phyloP scores from a whole-genome alignment of 2,113 vertebrate species.

The Tetrax tetrax region DNA sequence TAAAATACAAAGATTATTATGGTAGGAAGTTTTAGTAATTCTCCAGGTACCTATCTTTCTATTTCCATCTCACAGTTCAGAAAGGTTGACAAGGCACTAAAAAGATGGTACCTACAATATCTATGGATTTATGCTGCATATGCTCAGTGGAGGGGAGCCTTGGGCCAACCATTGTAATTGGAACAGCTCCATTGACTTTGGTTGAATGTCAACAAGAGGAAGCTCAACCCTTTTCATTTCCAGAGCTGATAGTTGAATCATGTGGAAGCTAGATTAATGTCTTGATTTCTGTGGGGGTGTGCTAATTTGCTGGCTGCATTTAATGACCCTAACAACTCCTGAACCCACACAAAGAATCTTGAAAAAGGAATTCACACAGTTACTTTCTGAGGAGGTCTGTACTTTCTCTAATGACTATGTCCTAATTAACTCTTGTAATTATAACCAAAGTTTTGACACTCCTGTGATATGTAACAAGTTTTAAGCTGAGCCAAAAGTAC shows the following conservation, averaged over 20 bases:
- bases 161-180: not conserved
- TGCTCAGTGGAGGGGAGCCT: not conserved
- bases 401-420: not conserved
- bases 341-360: not conserved
- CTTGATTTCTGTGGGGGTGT: not conserved
- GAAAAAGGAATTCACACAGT: not conserved
- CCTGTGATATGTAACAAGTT: not conserved
- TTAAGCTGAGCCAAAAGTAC: not conserved
- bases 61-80: not conserved
- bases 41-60: not conserved
- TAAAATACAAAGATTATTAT: not conserved
- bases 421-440: slow-evolving; percentile 14
- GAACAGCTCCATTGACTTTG: not conserved
- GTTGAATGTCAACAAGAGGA: not conserved
- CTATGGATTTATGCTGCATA: not conserved
- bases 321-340: not conserved
- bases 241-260: not conserved
- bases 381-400: not conserved
- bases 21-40: not conserved
- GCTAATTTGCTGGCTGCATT: not conserved
- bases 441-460: not conserved
- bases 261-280: not conserved
- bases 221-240: not conserved
- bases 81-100: not conserved
- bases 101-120: not conserved